phyloP scores from a whole-genome alignment of 2,113 vertebrate species.

The Sceloporus tristichus region DNA sequence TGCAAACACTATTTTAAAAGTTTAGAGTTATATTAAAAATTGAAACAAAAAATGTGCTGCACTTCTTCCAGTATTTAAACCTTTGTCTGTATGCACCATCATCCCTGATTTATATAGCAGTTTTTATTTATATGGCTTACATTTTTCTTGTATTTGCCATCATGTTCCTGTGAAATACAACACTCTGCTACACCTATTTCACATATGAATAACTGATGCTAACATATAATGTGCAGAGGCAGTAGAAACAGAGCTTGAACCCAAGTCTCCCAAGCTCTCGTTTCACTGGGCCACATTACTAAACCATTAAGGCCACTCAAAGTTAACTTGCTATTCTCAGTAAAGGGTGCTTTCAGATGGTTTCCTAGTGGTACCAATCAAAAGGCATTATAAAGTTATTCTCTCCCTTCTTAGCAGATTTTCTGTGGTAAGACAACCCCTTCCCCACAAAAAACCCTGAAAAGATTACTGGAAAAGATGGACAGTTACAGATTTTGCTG shows the following conservation, averaged over 20 bases:
- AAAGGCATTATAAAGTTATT: background rate
- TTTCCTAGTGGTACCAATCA: background rate
- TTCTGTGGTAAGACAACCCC: too few species aligned
- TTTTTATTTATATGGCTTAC: background rate
- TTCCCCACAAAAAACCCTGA: background rate
- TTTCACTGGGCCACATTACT: background rate
- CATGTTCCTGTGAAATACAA: background rate
- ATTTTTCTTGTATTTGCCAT: background rate
- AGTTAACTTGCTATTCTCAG: background rate
- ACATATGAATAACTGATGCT: background rate
- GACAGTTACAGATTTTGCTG: background rate
- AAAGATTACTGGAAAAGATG: background rate
- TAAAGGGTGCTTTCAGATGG: background rate
- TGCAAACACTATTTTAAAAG: background rate
- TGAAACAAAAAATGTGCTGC: background rate
- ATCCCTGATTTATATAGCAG: background rate
- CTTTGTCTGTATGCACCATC: background rate
- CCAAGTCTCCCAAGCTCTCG: background rate
- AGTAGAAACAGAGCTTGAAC: background rate
- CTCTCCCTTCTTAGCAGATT: background rate
- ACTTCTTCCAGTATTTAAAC: background rate
- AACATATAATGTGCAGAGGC: background rate
- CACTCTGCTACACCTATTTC: background rate
- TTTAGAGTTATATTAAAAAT: background rate
- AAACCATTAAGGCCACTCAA: background rate